These are phyloP conservation scores for Nymphalis c-album DNA, from an alignment of 2,888 invertebrate genomes.

Conservation along the genomic window DNA sequence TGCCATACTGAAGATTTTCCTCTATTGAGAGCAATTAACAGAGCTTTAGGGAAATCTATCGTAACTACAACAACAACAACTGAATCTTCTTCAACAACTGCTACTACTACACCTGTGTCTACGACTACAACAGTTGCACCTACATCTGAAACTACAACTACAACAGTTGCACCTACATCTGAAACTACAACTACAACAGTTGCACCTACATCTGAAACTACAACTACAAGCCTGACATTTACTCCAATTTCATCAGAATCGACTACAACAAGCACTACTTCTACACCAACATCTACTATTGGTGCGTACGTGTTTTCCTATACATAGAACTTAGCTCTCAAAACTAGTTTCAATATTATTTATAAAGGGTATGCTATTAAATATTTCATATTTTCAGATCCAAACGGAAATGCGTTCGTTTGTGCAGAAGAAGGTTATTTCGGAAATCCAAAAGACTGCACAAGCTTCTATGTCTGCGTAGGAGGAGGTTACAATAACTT, in stretches of 20 bases:
- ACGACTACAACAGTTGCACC: background rate
- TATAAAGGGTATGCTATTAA: background rate
- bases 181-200: background rate
- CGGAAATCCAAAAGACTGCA: slow-evolving; percentile 25
- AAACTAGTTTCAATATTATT: background rate
- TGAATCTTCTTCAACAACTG: background rate
- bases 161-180: background rate
- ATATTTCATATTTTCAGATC: slow-evolving; percentile 13
- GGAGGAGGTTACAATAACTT: background rate
- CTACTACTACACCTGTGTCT: slow-evolving; percentile 12
- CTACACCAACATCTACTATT: background rate
- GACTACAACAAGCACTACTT: background rate
- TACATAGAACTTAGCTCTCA: no score
- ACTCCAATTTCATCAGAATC: slow-evolving; percentile 4
- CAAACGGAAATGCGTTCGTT: slow-evolving; percentile 9
- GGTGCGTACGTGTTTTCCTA: background rate
- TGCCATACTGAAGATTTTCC: slow-evolving; percentile 83
- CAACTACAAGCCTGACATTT: background rate
- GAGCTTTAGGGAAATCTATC: slow-evolving; percentile 42
- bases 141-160: background rate
- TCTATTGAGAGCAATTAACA: slow-evolving; percentile 82
- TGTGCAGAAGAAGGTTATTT: slow-evolving; percentile 21
- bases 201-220: background rate
- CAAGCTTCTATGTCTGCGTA: slow-evolving; percentile 28
- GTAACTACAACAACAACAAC: slow-evolving; percentile 27